Base-by-base conservation (phyloP, 2,888 invertebrate species). In the Tanaodytes sp. region DNA sequence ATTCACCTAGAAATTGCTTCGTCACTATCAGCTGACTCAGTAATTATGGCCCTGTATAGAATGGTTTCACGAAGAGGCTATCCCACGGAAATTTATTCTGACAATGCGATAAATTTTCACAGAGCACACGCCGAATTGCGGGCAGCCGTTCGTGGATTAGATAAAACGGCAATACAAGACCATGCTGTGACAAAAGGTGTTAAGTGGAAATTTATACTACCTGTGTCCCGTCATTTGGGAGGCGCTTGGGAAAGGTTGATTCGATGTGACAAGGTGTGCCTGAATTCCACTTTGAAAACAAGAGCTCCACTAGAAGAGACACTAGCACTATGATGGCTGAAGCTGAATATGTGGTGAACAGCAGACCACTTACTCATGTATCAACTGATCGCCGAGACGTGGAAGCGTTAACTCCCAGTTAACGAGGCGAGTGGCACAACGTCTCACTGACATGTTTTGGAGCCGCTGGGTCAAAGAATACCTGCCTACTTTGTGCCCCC, bases 321-420 rank as follows among this genome's bases (percentile, higher is more conserved):
- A 1, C 42, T 78, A 5, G 1, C n/a, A 5, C 73, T 0, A 30
- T 73, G 14, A 14, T 74, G 6, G 33, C 67, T 1, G 71, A 75
- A 52, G 57, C 45, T 0, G 72, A 74, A 73, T 23, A 42, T 43
- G 57, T 64, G 0, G 72, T 76, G 1, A 77, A 77, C 45, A 72
- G 73, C 5, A 55, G 76, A 54, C 68, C 79, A 42, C 43, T 80
- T 2, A 76, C 70, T 0, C 75, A 77, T 57, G 77, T 79, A 0
- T 74, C 77, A 0, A 58, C 71, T 9, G 75, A 78, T 8, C 69
- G 69, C 0, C 45, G 55, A 1, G 75, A 78, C 11, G 65, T 74
- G n/a, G 78, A 79, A 48, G 74, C 76, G 0, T 37, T 79, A 6
- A 81, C 80, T 0, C 79, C 78, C 1, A 81, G 81, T 27, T 78